A percentile compares a stretch with the other conserved stretches of the same genome.
These are phyloP conservation scores for Amblyteles armatorius DNA, from an alignment of 2,888 invertebrate genomes.

Conservation along the genomic window DNA sequence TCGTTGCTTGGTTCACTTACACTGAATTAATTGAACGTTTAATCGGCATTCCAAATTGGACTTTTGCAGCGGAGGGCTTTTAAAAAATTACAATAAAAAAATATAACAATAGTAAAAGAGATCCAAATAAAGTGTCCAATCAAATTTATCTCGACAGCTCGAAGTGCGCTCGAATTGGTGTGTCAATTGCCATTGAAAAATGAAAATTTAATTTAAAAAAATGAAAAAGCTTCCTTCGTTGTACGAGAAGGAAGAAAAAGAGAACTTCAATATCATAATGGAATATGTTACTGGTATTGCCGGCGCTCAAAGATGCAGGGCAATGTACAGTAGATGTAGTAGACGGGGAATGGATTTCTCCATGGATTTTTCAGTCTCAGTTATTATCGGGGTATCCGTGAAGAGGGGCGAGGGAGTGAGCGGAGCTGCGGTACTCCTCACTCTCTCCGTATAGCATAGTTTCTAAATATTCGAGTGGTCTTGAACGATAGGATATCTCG, in stretches of 20 bases:
- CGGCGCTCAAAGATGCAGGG: constrained; percentile 6
- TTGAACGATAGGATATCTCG: constrained; percentile 63
- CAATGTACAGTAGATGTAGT: constrained; percentile 27
- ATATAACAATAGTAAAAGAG: neutral
- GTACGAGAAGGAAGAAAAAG: neutral
- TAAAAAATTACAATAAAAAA: neutral
- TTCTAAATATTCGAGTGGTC: constrained; percentile 66
- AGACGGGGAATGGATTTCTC: constrained; percentile 43
- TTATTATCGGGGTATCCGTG: constrained; percentile 28
- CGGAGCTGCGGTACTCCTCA: constrained; percentile 34
- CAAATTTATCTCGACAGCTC: too few relatives aligned
- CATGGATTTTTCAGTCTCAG: neutral
- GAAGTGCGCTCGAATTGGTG: too few relatives aligned
- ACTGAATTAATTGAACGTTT: neutral
- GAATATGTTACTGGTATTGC: constrained; percentile 27
- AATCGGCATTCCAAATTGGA: neutral
- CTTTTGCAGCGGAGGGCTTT: neutral
- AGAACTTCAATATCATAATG: constrained; percentile 46
- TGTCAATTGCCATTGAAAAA: too few relatives aligned
- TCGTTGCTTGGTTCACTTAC: neutral
- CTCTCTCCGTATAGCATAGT: constrained; percentile 41
- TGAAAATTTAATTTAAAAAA: neutral
- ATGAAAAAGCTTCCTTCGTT: neutral
- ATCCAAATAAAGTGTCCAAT: too few relatives aligned
- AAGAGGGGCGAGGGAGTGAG: constrained; percentile 35